Evolutionary conservation across 1,140 invertebrate species (phyloP), one percentile per base, ranked within the genome.

Genomic region (Probaryconus sp.): DNA sequence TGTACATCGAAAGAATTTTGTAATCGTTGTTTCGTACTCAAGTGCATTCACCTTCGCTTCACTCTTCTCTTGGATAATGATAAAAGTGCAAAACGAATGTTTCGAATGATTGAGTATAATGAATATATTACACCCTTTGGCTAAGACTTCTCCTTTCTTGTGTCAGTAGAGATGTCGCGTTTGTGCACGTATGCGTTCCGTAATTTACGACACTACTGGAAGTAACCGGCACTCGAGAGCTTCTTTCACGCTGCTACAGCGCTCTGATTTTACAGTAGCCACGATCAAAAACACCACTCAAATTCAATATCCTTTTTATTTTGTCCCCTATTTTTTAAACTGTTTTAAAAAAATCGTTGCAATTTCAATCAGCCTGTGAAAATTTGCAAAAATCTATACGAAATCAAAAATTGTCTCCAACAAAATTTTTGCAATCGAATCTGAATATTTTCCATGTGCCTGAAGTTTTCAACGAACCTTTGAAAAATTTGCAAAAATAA

Each of bases 151-250:
- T 69, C 68, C 63, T 71, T 76, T 76, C 67, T 76, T 65, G 56
- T 63, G 74, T 71, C 67, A 71, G 67, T 58, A 26, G 67, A 68
- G 61, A 76, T 68, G 67, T 71, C 67, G 73, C 67, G 28, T 58
- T 71, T 67, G 67, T 43, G 53, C 65, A 60, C 65, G 72, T 69
- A 74, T 63, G 64, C 56, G 56, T 42, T 18, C 28, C 13, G 63
- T 71, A 77, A 77, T 72, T 72, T 72, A 72, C 74, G 68, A 72
- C 58, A 58, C 69, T 72, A 72, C 68, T 72, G 75, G 58, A 72
- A 71, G 69, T 72, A 76, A 70, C 63, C 51, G 35, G 51, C 64
- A 50, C 63, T 50, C 55, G 53, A 70, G 55, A 24, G 7, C 48
- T 63, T 63, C 67, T 67, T 71, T 71, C 67, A 76, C 60, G 65